Percentiles rank a stretch among this genome's conserved stretches.
Conservation (phyloP, 2,797 vertebrate genomes). For the Lacerta bilineata region DNA sequence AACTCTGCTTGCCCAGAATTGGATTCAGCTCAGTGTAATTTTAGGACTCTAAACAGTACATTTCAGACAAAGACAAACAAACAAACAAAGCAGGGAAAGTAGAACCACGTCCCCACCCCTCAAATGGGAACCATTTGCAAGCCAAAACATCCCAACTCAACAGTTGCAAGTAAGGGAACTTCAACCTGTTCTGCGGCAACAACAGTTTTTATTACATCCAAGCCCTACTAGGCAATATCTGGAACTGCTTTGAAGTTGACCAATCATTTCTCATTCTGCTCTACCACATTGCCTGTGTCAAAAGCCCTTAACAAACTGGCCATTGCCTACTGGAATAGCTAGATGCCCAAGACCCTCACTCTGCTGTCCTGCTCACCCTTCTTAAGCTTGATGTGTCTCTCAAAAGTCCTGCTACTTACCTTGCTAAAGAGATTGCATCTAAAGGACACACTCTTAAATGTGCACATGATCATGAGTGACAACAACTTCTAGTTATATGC, state of each 20-base stretch:
- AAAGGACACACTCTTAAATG: not conserved
- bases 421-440: not conserved
- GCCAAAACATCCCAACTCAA: not conserved
- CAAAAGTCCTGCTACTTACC: too few relatives aligned
- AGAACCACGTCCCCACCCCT: not conserved
- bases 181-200: too few relatives aligned
- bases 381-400: too few relatives aligned
- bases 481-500: not conserved
- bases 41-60: too few relatives aligned
- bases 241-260: not conserved
- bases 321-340: not conserved
- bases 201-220: not conserved
- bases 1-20: too few relatives aligned
- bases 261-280: not conserved
- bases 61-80: not conserved
- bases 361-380: not conserved
- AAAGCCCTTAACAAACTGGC: not conserved
- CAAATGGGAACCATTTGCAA: not conserved
- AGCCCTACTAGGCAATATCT: not conserved
- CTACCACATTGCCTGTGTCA: not conserved
- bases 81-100: too few relatives aligned
- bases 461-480: not conserved
- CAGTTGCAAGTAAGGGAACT: not conserved
- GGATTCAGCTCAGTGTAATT: too few relatives aligned
- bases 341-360: not conserved